phyloP scores from a whole-genome alignment of 2,888 invertebrate species.

The Girardia tigrina region DNA sequence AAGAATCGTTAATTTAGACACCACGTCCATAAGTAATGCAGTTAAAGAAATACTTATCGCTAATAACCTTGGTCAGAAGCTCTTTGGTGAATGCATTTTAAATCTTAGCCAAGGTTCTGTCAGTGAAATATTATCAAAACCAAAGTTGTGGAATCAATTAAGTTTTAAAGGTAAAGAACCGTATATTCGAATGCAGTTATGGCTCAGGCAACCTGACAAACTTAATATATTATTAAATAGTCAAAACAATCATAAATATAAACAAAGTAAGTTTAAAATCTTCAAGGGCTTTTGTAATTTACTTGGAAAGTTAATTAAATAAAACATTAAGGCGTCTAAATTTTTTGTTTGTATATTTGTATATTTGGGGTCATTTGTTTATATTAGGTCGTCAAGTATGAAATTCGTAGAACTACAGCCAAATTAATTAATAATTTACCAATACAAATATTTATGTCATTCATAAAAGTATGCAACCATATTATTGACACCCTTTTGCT shows the following conservation, averaged over 20 bases:
- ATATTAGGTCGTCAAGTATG: too few species aligned
- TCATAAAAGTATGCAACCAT: too few species aligned
- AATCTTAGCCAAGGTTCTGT: constrained; percentile 83
- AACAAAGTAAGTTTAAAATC: neutral
- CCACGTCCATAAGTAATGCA: constrained; percentile 83
- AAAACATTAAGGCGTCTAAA: too few species aligned
- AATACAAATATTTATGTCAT: too few species aligned
- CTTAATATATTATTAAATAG: neutral
- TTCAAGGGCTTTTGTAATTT: too few species aligned
- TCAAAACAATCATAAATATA: constrained; percentile 19
- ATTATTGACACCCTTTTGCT: too few species aligned
- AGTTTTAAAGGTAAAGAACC: constrained; percentile 78
- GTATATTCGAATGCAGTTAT: constrained; percentile 60
- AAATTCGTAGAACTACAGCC: too few species aligned
- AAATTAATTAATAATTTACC: too few species aligned
- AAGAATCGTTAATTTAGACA: constrained; percentile 58
- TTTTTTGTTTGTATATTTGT: too few species aligned
- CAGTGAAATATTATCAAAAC: constrained; percentile 86
- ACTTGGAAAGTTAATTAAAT: too few species aligned
- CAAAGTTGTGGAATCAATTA: constrained; percentile 96
- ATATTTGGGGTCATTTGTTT: too few species aligned
- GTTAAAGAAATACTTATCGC: constrained; percentile 71
- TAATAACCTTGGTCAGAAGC: constrained; percentile 91
- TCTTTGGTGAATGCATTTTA: constrained; percentile 88
- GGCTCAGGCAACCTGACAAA: constrained; percentile 56